A percentile compares a stretch with the other conserved stretches of the same genome.
phyloP scores from a whole-genome alignment of 2,113 vertebrate species.

The Crocuta crocuta region DNA sequence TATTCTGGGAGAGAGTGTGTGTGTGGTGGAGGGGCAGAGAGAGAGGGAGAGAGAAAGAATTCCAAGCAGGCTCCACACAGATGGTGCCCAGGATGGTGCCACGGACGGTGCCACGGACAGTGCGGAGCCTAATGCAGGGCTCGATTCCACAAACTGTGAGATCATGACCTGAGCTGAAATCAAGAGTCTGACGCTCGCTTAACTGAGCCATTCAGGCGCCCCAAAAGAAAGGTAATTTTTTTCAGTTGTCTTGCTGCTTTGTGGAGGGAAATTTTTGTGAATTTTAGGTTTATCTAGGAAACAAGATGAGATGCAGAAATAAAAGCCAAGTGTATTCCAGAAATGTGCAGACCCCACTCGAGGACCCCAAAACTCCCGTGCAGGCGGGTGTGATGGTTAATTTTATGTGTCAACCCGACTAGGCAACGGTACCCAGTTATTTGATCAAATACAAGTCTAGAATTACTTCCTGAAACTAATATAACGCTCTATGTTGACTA shows the following conservation, averaged over 20 bases:
- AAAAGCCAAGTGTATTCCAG: neutral
- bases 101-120: too few relatives aligned
- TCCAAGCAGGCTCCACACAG: too few relatives aligned
- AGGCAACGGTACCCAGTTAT: neutral
- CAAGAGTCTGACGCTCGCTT: too few relatives aligned
- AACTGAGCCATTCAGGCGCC: too few relatives aligned
- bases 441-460: neutral
- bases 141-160: too few relatives aligned
- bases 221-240: neutral
- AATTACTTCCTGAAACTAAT: neutral
- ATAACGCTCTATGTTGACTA: neutral
- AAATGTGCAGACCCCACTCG: neutral
- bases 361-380: neutral
- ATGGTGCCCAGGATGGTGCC: too few relatives aligned
- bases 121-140: too few relatives aligned
- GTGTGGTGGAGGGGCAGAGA: too few relatives aligned
- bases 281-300: neutral
- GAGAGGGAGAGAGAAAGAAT: too few relatives aligned
- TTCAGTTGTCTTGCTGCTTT: neutral
- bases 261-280: neutral
- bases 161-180: too few relatives aligned
- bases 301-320: neutral
- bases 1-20: too few relatives aligned
- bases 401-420: neutral
- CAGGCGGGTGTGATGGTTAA: neutral